Percentiles rank a stretch among this genome's conserved stretches.
Conservation (phyloP, 2,113 vertebrate species). For the Glaucomys volans region DNA sequence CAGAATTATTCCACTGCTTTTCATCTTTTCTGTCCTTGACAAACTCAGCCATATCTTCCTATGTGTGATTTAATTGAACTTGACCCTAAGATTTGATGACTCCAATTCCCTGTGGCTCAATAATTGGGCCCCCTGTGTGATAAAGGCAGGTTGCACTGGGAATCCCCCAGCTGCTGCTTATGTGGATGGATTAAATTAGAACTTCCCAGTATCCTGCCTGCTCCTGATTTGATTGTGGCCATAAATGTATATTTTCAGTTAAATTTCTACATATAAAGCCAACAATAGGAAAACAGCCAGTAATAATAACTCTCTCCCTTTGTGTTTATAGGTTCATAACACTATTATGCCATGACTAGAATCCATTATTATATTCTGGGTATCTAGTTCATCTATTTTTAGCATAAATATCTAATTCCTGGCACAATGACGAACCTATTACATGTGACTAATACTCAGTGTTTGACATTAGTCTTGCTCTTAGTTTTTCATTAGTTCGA, state of each 20-base stretch:
- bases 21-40: slow-evolving; percentile 34
- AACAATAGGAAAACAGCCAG: slow-evolving; percentile 32
- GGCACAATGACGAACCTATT: slow-evolving; percentile 67
- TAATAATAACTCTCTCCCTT: slow-evolving; percentile 5
- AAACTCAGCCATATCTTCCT: slow-evolving; percentile 58
- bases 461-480: slow-evolving; percentile 64
- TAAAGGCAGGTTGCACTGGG: neutral
- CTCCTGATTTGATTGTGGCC: slow-evolving; percentile 38
- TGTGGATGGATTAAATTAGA: slow-evolving; percentile 68
- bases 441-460: slow-evolving; percentile 41
- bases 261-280: slow-evolving; percentile 51
- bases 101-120: slow-evolving; percentile 65
- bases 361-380: slow-evolving; percentile 30
- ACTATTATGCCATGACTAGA: slow-evolving; percentile 10
- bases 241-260: slow-evolving; percentile 54
- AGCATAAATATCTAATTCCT: slow-evolving; percentile 58
- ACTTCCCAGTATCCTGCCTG: slow-evolving; percentile 40
- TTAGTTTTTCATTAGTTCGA: slow-evolving; percentile 65
- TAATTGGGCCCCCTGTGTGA: slow-evolving; percentile 69
- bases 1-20: slow-evolving; percentile 40
- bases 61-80: slow-evolving; percentile 72
- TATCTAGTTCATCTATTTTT: slow-evolving; percentile 66
- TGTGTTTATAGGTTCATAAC: slow-evolving; percentile 46
- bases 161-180: slow-evolving; percentile 67
- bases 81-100: slow-evolving; percentile 66